These are phyloP conservation scores for Melanogrammus aeglefinus DNA, from an alignment of 2,797 vertebrate species.

Conservation along the genomic window DNA sequence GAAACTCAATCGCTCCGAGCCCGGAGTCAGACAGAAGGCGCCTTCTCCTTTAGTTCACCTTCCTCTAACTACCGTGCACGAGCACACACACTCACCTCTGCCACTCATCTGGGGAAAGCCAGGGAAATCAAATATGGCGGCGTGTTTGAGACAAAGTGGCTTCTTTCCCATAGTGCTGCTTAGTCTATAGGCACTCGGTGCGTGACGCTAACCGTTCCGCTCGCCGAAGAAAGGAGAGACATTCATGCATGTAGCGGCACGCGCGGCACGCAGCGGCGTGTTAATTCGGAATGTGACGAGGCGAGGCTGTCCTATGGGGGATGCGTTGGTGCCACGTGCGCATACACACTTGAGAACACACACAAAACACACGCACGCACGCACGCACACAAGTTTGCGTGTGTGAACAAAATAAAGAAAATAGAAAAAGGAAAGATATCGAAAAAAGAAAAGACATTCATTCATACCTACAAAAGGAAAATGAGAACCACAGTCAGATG, in stretches of 20 bases:
- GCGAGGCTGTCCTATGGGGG: slow-evolving; percentile 49
- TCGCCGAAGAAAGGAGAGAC: not conserved
- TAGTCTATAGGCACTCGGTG: too few species aligned
- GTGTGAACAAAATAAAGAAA: not conserved
- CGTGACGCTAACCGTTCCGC: not conserved
- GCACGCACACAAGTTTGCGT: not conserved
- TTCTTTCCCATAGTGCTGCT: not conserved
- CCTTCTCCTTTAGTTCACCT: slow-evolving; percentile 61
- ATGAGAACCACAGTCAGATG: slow-evolving; percentile 28
- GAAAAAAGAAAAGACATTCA: not conserved
- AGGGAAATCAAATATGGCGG: slow-evolving; percentile 38
- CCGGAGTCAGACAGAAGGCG: slow-evolving; percentile 32
- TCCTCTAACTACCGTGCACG: slow-evolving; percentile 12
- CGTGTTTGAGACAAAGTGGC: not conserved
- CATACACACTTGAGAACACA: not conserved
- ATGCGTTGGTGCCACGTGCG: slow-evolving; percentile 15
- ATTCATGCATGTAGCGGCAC: slow-evolving; percentile 11
- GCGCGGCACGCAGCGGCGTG: slow-evolving; percentile 31
- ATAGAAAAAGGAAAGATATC: not conserved
- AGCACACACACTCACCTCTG: slow-evolving; percentile 1
- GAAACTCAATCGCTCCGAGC: slow-evolving; percentile 52
- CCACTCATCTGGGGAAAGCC: not conserved
- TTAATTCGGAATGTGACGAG: slow-evolving; percentile 27
- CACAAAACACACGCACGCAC: not conserved
- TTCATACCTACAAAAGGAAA: slow-evolving; percentile 3